Evolutionary conservation across 2,888 invertebrate genomes (phyloP).

Genomic region (Amiota minor): DNA sequence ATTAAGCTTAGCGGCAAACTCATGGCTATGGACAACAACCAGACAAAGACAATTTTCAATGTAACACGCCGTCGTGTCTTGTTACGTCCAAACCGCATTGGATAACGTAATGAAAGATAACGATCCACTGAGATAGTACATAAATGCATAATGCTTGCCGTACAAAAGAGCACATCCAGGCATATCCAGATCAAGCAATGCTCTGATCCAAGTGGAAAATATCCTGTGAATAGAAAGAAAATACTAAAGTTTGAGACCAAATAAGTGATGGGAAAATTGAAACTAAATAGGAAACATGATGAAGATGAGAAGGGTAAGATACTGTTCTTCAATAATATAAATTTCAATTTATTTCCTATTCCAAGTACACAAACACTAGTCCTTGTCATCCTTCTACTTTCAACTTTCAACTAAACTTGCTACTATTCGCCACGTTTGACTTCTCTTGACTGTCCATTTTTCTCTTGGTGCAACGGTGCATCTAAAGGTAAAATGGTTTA

Average conservation of each 20-base stretch:
- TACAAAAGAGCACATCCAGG: constrained; percentile 95
- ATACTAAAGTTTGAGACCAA: neutral
- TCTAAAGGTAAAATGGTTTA: too few relatives aligned
- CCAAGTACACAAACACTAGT: too few relatives aligned
- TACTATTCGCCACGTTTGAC: too few relatives aligned
- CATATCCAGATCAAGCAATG: constrained; percentile 96
- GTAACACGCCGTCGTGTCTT: constrained; percentile 89
- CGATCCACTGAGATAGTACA: constrained; percentile 97
- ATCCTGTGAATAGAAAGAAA: constrained; percentile 77
- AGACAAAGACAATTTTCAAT: constrained; percentile 93
- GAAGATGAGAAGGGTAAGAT: neutral
- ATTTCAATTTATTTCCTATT: constrained; percentile 27
- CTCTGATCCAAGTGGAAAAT: constrained; percentile 86
- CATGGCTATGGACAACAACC: constrained; percentile 94
- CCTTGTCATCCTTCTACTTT: neutral
- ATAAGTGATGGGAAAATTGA: neutral
- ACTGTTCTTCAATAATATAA: constrained; percentile 19
- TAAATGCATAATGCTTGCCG: constrained; percentile 96
- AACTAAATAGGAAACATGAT: neutral
- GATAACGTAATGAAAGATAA: constrained; percentile 91
- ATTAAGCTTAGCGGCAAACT: constrained; percentile 90
- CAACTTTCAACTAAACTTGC: neutral
- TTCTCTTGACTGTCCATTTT: too few relatives aligned
- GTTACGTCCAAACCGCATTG: constrained; percentile 93
- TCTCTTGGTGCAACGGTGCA: too few relatives aligned